These are phyloP conservation scores for Drosophila willistoni DNA, from an alignment of 1,140 invertebrate genomes.

Conservation along the genomic window DNA sequence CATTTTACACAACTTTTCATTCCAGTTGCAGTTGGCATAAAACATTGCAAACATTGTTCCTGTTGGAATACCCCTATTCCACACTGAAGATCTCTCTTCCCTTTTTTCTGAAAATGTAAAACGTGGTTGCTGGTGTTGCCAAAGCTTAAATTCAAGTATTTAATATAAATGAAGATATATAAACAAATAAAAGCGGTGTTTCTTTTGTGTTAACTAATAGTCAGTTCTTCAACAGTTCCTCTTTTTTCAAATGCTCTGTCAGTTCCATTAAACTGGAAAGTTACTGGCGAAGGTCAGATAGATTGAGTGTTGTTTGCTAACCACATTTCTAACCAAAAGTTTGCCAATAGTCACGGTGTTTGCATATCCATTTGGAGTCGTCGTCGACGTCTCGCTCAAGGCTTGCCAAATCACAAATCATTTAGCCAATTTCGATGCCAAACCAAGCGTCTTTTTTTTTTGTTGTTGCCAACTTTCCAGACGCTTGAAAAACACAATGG, in stretches of 20 bases:
- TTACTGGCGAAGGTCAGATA: background rate
- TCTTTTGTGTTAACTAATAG: too few species aligned
- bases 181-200: too few species aligned
- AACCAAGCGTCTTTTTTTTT: slow-evolving; percentile 34
- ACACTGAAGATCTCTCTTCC: too few species aligned
- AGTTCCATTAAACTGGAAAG: background rate
- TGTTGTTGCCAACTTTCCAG: slow-evolving; percentile 56
- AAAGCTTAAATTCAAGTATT: too few species aligned
- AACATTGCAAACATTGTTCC: too few species aligned
- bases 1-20: too few species aligned
- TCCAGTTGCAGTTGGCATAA: too few species aligned
- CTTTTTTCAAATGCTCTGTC: background rate
- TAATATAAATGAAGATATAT: too few species aligned
- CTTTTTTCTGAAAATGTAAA: too few species aligned
- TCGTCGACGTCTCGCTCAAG: slow-evolving; percentile 8
- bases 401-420: slow-evolving; percentile 36
- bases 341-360: slow-evolving; percentile 7
- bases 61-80: too few species aligned
- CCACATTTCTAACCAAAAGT: slow-evolving; percentile 8
- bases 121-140: too few species aligned
- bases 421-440: slow-evolving; percentile 46
- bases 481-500: slow-evolving; percentile 60
- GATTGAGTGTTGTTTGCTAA: background rate
- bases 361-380: slow-evolving; percentile 20
- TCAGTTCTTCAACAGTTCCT: too few species aligned